phyloP scores from a whole-genome alignment of 2,888 invertebrate species.

The Calameuta idolon region DNA sequence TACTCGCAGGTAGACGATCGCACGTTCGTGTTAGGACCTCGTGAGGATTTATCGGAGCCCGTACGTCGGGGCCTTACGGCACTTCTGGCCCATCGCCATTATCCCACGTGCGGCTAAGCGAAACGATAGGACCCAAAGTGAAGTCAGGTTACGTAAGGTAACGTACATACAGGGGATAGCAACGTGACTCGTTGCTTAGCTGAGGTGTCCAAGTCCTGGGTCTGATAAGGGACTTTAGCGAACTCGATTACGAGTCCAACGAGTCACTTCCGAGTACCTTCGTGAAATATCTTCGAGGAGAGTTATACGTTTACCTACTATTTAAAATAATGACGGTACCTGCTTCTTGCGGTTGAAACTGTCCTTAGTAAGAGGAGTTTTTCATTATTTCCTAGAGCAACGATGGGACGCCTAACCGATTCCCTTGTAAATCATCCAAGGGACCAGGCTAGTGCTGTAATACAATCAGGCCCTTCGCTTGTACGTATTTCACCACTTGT shows the following conservation, averaged over 20 bases:
- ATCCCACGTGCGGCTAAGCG: neutral
- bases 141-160: neutral
- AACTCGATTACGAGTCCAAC: neutral
- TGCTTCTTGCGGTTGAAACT: conserved; percentile 50
- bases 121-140: neutral
- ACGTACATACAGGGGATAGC: neutral
- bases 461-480: neutral
- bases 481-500: neutral
- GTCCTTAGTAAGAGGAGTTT: conserved; percentile 22
- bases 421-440: neutral
- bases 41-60: neutral
- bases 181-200: neutral
- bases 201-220: neutral
- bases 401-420: neutral
- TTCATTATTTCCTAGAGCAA: neutral
- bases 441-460: neutral
- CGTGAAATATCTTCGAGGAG: neutral
- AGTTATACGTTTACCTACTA: neutral
- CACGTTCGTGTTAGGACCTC: neutral
- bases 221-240: neutral
- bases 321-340: conserved; percentile 42
- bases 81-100: neutral
- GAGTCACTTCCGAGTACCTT: neutral
- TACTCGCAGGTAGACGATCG: neutral
- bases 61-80: neutral